Percentiles rank a stretch among this genome's conserved stretches.
These are phyloP conservation scores for Andrena fulva DNA, from an alignment of 2,888 invertebrate genomes.

Conservation along the genomic window DNA sequence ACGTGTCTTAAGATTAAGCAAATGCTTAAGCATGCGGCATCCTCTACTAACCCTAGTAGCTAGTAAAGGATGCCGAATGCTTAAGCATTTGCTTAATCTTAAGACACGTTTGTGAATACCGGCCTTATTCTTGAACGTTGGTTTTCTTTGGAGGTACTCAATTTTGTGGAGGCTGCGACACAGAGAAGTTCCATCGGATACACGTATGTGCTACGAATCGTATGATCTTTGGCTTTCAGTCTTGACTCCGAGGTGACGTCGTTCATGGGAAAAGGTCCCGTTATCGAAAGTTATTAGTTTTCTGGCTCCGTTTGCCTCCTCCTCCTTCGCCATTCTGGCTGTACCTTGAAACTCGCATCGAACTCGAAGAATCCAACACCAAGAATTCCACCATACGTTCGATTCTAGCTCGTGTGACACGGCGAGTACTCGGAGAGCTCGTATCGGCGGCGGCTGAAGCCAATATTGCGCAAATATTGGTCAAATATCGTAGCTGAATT, in stretches of 20 bases:
- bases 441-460: neutral
- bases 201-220: neutral
- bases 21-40: too few relatives aligned
- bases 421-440: neutral
- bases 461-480: slow-evolving; percentile 42
- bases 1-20: too few relatives aligned
- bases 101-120: too few relatives aligned
- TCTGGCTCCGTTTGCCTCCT: neutral
- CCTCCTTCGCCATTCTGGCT: neutral
- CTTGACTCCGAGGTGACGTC: neutral
- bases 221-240: slow-evolving; percentile 1
- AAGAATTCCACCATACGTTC: slow-evolving; percentile 1
- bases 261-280: slow-evolving; percentile 1
- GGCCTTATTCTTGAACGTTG: neutral
- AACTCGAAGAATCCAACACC: neutral
- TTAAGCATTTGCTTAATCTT: too few relatives aligned
- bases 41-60: too few relatives aligned
- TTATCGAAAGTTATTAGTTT: slow-evolving; percentile 21
- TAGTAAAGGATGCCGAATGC: too few relatives aligned
- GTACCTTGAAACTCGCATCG: neutral
- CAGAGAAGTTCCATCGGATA: neutral
- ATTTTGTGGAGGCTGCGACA: neutral
- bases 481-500: slow-evolving; percentile 36
- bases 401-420: slow-evolving; percentile 2
- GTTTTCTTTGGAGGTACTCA: neutral